Evolutionary conservation across 2,113 vertebrate genomes (phyloP), one percentile per base, ranked within the genome.

Genomic region (Struthio camelus): DNA sequence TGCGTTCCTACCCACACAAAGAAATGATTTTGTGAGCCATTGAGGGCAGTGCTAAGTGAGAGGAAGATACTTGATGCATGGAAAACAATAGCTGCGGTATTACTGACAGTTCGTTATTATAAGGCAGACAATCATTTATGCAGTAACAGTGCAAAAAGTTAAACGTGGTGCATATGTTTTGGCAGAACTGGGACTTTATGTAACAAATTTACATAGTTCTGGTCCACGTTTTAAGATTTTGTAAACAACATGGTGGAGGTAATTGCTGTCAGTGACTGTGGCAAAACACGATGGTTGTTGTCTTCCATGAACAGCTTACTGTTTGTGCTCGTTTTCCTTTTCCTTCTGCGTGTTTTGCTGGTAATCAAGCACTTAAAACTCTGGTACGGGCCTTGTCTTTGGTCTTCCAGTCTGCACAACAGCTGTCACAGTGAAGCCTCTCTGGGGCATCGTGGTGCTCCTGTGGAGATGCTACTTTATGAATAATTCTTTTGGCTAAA

Each of bases 171-270:
- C 28, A 3, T 93, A 3, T 54, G 27, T 73, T 91, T 85, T 85
- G 85, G 87, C 90, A 86, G 92, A 95, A 67, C 42, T 84, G 40
- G 67, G 46, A 23, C 85, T 92, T 90, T 10, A 75, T 56, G 76
- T 54, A 46, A 76, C 27, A 30, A 61, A 34, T 90, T 59, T 78
- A 34, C 79, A 48, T 80, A 86, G 50, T 78, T 93, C 30, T 90
- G 27, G 40, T 66, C 27, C 16, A 6, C 56, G n/a, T 71, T 54
- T 79, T 64, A 40, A 78, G 73, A 28, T 67, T 80, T 85, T 56
- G 8, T 67, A 61, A 64, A 12, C 48, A 59, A 80, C 0, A 0
- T 64, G 51, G 13, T 84, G 32, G 75, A 79, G 80, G 36, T 19
- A 79, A 5, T 69, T 75, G 56, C 84, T 85, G 46, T 72, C 34